Evolutionary conservation across 2,888 invertebrate genomes (phyloP).

Genomic region (Pristionchus japonicus): DNA sequence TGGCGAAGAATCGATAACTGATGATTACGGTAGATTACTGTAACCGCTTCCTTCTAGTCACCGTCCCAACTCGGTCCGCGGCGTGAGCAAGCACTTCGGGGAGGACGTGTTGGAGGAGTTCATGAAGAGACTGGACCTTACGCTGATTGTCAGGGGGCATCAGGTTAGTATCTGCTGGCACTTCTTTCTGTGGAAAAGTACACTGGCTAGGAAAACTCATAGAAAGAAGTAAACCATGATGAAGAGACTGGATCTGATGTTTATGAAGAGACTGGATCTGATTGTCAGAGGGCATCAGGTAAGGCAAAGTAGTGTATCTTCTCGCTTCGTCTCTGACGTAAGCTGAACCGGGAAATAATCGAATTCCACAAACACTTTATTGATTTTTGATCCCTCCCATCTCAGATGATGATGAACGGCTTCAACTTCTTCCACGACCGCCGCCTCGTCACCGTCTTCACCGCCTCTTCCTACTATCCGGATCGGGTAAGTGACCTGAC

Average conservation of each 20-base stretch:
- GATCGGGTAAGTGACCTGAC: neutral
- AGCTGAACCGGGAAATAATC: neutral
- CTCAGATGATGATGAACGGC: conserved; percentile 21
- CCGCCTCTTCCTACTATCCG: conserved; percentile 16
- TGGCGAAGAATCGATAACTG: no score
- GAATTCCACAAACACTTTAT: neutral
- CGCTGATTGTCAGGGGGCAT: neutral
- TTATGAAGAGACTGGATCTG: no score
- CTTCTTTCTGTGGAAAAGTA: no score
- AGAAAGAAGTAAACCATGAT: no score
- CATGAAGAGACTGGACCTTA: neutral
- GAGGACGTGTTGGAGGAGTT: neutral
- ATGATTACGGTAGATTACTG: neutral
- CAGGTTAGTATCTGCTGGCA: neutral
- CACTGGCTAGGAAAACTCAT: no score
- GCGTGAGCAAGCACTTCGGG: conserved; percentile 6
- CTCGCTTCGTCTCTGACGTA: no score
- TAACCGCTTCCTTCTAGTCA: neutral
- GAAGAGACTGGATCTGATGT: no score
- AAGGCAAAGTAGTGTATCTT: no score
- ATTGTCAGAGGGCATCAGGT: no score
- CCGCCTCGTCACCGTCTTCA: neutral
- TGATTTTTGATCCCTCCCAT: neutral
- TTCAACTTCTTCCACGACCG: neutral
- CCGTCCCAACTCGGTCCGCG: neutral